phyloP scores from a whole-genome alignment of 2,888 invertebrate genomes.

The Dendrolimus houi region DNA sequence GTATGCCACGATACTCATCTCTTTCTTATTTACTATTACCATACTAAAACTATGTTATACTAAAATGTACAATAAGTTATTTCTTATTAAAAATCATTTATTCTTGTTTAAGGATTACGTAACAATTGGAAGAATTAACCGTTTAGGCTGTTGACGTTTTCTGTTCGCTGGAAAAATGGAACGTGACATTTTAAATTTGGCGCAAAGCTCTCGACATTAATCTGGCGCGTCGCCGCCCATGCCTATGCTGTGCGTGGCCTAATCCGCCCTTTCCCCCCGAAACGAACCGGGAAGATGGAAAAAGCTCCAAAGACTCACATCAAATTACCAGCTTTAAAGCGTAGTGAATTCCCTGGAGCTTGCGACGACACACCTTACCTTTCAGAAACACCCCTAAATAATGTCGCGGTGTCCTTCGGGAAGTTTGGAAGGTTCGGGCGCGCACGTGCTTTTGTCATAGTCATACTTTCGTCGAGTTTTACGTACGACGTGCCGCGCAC shows the following conservation, averaged over 20 bases:
- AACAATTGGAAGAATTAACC: slow-evolving; percentile 48
- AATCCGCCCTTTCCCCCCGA: slow-evolving; percentile 63
- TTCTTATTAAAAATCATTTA: slow-evolving; percentile 7
- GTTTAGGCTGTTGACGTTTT: slow-evolving; percentile 49
- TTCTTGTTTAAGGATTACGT: slow-evolving; percentile 30
- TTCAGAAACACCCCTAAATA: slow-evolving; percentile 67
- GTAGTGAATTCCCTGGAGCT: slow-evolving; percentile 62
- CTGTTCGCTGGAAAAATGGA: slow-evolving; percentile 66
- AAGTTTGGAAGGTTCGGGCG: slow-evolving; percentile 62
- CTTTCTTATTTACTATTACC: slow-evolving; percentile 27
- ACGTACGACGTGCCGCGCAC: slow-evolving; percentile 67
- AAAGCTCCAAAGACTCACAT: slow-evolving; percentile 72
- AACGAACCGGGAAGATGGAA: slow-evolving; percentile 68
- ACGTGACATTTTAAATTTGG: slow-evolving; percentile 72
- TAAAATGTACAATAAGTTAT: not conserved
- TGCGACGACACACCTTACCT: slow-evolving; percentile 67
- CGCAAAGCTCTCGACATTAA: slow-evolving; percentile 70
- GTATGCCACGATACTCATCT: slow-evolving; percentile 15
- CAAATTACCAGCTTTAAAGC: slow-evolving; percentile 74
- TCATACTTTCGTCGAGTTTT: slow-evolving; percentile 68
- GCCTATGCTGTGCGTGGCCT: slow-evolving; percentile 61
- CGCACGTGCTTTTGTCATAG: slow-evolving; percentile 71
- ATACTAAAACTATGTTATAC: not conserved
- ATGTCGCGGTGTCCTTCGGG: slow-evolving; percentile 65
- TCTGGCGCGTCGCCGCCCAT: slow-evolving; percentile 68